phyloP scores from a whole-genome alignment of 2,113 vertebrate species.

The Phyllostomus hastatus region DNA sequence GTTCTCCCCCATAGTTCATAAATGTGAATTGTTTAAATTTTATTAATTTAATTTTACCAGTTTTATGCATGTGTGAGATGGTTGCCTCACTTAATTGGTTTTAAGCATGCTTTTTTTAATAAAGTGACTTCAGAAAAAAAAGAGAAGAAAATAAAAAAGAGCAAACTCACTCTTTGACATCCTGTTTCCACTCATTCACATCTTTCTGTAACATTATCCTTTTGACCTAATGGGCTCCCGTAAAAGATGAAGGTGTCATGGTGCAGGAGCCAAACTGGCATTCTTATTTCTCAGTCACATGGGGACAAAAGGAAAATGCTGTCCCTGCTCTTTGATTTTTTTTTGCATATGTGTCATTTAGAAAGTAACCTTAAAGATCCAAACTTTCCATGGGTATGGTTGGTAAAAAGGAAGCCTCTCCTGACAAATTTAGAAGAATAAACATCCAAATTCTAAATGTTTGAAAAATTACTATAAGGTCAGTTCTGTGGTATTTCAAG shows the following conservation, averaged over 20 bases:
- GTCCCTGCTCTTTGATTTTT: slow-evolving; percentile 53
- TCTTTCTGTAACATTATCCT: slow-evolving; percentile 43
- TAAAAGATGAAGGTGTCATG: slow-evolving; percentile 60
- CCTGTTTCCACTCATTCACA: slow-evolving; percentile 42
- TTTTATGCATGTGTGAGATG: not conserved
- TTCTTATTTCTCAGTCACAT: slow-evolving; percentile 36
- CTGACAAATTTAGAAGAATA: slow-evolving; percentile 37
- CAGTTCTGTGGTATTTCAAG: not conserved
- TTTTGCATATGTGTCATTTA: slow-evolving; percentile 60
- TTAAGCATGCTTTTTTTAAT: not conserved
- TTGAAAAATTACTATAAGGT: slow-evolving; percentile 18
- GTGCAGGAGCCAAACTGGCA: not conserved
- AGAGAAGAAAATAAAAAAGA: not conserved
- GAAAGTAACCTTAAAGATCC: slow-evolving; percentile 17
- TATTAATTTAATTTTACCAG: not conserved
- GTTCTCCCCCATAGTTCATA: not conserved
- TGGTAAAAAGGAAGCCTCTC: not conserved
- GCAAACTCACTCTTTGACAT: slow-evolving; percentile 7
- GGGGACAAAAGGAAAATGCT: slow-evolving; percentile 54
- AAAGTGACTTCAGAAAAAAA: slow-evolving; percentile 16
- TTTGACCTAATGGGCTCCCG: slow-evolving; percentile 55
- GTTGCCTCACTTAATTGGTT: not conserved
- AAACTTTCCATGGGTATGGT: slow-evolving; percentile 29
- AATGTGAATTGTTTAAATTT: not conserved
- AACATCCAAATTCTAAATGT: not conserved